These are phyloP conservation scores for Zalophus californianus DNA, from an alignment of 2,797 vertebrate genomes.

Conservation along the genomic window DNA sequence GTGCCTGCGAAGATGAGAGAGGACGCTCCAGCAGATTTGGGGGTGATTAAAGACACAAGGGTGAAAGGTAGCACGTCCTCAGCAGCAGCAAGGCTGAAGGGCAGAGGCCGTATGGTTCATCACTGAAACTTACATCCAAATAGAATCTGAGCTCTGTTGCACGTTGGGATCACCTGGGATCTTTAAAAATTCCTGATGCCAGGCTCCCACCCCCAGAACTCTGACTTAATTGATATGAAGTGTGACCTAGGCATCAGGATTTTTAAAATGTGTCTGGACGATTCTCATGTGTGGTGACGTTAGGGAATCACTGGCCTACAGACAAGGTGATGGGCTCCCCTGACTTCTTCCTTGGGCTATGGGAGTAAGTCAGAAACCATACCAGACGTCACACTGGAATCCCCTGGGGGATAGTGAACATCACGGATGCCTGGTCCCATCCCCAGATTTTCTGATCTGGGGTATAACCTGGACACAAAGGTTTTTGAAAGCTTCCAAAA, in stretches of 20 bases:
- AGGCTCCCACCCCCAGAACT: background rate
- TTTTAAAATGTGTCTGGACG: background rate
- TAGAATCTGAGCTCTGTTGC: background rate
- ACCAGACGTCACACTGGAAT: background rate
- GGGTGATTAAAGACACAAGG: background rate
- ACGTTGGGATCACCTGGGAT: background rate
- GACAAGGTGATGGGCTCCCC: background rate
- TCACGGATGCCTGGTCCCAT: too few relatives aligned
- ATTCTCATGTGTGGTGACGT: background rate
- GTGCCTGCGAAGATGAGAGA: background rate
- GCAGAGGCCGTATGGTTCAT: background rate
- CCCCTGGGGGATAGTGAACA: background rate
- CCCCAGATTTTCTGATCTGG: background rate
- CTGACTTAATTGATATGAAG: background rate
- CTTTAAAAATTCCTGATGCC: background rate
- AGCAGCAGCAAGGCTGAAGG: background rate
- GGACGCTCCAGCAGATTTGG: accelerated
- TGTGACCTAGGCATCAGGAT: background rate
- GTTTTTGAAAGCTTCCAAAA: background rate
- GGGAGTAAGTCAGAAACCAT: background rate
- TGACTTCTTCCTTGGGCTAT: background rate
- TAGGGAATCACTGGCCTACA: background rate
- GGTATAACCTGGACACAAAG: accelerated
- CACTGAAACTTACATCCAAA: background rate
- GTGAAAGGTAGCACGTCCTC: background rate